Base-by-base conservation (phyloP, 2,113 vertebrate species). In the Mastomys natalensis region DNA sequence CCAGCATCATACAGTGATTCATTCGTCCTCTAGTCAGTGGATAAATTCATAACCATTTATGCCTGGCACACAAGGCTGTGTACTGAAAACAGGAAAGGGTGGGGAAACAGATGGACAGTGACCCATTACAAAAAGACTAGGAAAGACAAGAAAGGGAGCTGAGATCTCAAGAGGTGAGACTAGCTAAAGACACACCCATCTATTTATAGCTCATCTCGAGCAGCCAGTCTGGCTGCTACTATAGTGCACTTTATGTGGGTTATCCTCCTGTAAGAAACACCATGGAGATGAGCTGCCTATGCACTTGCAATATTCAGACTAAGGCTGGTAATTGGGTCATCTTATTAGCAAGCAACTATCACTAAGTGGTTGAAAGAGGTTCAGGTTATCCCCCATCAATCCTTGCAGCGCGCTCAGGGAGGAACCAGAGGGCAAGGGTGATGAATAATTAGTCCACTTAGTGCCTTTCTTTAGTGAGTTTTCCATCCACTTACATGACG, bases 261-360 rank as follows among this genome's bases (percentile, higher is more conserved):
- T 87, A 68, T 73, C 5, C 37, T 88, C 73, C 80, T 66, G 77
- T 22, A 80, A 89, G 89, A 74, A 90, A 51, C 21, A 15, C 78
- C 11, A 10, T 24, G 37, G 92, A 19, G 81, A 74, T 22, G 58
- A 74, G 68, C 26, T 96, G 92, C 60, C 82, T 87, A 22, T 40
- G 55, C 3, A 31, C 22, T 40, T 90, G 88, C 48, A 90, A 58
- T 66, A 87, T 78, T 89, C 73, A 92, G 95, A 97, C 89, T 62
- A 80, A 96, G 94, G 15, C 89, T 91, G 55, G 82, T 91, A 97
- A 97, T n/a, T 89, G 94, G 94, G 90, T 95, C 85, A 90, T 55
- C 94, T 95, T 94, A 94, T 91, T 87, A 97, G 94, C 48, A 92
- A 87, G 92, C 62, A 31, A 22, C 86, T 16, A 51, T 86, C 73